These are phyloP conservation scores for Sarcophaga bullata DNA, from an alignment of 1,140 invertebrate genomes.

Conservation along the genomic window DNA sequence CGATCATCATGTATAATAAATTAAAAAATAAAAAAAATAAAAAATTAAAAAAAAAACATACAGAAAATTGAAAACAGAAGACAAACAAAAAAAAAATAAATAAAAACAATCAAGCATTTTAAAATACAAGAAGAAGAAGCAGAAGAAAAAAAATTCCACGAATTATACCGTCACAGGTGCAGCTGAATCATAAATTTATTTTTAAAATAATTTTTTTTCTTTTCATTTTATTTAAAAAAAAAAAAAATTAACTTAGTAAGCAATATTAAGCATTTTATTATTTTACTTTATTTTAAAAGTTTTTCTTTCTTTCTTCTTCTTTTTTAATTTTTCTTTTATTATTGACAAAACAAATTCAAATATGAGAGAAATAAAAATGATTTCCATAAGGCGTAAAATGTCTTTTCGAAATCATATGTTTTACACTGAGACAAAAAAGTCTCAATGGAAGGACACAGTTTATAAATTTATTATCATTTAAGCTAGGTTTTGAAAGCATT, in stretches of 20 bases:
- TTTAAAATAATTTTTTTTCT: background rate
- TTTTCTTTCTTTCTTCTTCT: background rate
- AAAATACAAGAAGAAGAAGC: conserved; percentile 1
- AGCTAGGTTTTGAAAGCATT: too few species aligned
- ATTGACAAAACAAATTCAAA: conserved; percentile 1
- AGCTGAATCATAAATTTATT: conserved; percentile 37
- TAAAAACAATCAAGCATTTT: conserved; percentile 13
- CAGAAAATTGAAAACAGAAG: background rate
- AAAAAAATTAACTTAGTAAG: conserved; percentile 28
- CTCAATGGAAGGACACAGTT: too few species aligned
- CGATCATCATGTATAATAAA: conserved; percentile 29
- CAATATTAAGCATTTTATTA: background rate
- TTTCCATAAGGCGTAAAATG: background rate
- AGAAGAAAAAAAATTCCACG: conserved; percentile 42
- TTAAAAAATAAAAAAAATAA: background rate
- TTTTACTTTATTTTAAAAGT: background rate
- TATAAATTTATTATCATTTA: too few species aligned
- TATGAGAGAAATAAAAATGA: background rate
- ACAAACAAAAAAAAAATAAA: conserved; percentile 22
- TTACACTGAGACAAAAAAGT: too few species aligned
- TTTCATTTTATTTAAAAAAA: background rate
- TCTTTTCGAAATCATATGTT: background rate
- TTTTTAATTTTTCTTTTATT: background rate
- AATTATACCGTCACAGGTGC: conserved; percentile 43
- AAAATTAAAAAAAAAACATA: too few species aligned